These are phyloP conservation scores for Scaeva pyrastri DNA, from an alignment of 2,888 invertebrate species.

Conservation along the genomic window DNA sequence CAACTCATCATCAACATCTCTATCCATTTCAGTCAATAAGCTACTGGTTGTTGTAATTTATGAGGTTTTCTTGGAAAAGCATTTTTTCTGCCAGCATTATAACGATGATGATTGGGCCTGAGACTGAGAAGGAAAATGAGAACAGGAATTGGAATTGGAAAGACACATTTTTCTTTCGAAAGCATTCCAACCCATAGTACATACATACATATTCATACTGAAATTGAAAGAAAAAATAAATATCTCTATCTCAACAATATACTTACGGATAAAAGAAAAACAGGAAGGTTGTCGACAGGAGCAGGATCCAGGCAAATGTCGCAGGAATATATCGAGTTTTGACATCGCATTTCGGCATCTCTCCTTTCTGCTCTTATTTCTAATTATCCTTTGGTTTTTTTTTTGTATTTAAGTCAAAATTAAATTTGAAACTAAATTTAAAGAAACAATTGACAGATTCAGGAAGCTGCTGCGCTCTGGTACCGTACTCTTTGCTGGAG, in stretches of 20 bases:
- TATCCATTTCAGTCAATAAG: slow-evolving; percentile 17
- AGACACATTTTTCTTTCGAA: slow-evolving; percentile 18
- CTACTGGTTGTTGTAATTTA: slow-evolving; percentile 13
- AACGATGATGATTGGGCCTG: background rate
- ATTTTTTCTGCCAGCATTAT: background rate
- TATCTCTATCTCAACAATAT: slow-evolving; percentile 65
- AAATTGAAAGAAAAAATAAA: slow-evolving; percentile 16
- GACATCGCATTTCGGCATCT: slow-evolving; percentile 98
- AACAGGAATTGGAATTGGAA: slow-evolving; percentile 21
- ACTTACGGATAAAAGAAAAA: slow-evolving; percentile 99
- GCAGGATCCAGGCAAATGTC: slow-evolving; percentile 98
- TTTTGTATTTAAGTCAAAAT: slow-evolving; percentile 38
- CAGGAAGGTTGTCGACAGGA: slow-evolving; percentile 95
- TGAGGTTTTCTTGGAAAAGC: slow-evolving; percentile 19
- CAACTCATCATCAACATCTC: background rate
- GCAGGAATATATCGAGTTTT: slow-evolving; percentile 99
- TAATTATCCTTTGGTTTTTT: slow-evolving; percentile 59
- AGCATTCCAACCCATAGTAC: background rate
- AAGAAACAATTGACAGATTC: slow-evolving; percentile 6
- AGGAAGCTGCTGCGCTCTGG: background rate
- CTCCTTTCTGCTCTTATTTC: slow-evolving; percentile 73
- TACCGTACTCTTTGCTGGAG: background rate
- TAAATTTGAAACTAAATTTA: slow-evolving; percentile 45
- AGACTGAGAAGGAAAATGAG: slow-evolving; percentile 24
- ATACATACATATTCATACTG: slow-evolving; percentile 13